Conservation (phyloP, 2,113 vertebrate genomes). For the Colinus virginianus region DNA sequence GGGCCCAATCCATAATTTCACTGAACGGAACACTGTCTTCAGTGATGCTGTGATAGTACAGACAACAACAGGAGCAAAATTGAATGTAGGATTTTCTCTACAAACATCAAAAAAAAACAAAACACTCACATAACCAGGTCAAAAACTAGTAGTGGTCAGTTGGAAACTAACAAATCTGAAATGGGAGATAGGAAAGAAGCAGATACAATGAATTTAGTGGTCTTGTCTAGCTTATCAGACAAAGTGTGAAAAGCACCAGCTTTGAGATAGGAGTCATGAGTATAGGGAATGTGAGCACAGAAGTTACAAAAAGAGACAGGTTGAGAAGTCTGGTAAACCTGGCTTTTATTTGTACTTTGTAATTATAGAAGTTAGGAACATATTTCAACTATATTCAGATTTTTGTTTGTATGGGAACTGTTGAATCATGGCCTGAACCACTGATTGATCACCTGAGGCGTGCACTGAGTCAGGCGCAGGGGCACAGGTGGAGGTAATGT, state of each 20-base stretch:
- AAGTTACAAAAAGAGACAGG: neutral
- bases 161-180: neutral
- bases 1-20: too few relatives aligned
- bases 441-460: too few relatives aligned
- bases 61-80: neutral
- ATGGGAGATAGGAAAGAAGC: neutral
- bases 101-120: neutral
- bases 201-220: neutral
- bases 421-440: too few relatives aligned
- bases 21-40: neutral
- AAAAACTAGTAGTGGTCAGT: neutral
- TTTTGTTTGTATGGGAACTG: neutral
- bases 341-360: neutral
- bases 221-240: neutral
- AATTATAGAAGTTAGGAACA: neutral
- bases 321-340: neutral
- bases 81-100: neutral
- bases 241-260: neutral
- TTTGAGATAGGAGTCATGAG: neutral
- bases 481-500: too few relatives aligned
- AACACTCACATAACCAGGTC: neutral
- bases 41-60: neutral
- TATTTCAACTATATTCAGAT: neutral
- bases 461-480: too few relatives aligned
- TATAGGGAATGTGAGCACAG: accelerated